Base-by-base conservation (phyloP, 1,140 invertebrate species). In the Berghia stephanieae region DNA sequence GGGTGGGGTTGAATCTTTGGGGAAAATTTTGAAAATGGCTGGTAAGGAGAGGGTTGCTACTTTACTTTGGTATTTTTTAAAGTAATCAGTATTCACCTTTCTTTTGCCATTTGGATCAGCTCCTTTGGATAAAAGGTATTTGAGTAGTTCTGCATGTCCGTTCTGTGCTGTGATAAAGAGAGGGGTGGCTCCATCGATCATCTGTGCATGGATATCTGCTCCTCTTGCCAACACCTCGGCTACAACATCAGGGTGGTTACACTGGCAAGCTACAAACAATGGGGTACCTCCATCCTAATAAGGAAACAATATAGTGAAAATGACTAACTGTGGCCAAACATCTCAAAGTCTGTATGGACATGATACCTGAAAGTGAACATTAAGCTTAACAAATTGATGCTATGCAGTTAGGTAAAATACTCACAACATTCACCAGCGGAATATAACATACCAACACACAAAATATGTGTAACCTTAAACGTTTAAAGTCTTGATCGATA, bases 221-320 rank as follows among this genome's bases (percentile, higher is more conserved):
- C 95, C 95, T 82, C 92, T 91, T 57, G 92, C 91, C 40, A 97
- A 90, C 6, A 98, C 89, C 84, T 94, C 94, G 81, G 95, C 92
- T 2, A 96, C 95, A 16, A 97, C 94, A 79, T 96, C 94, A 78
- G 95, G 90, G 89, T 97, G 94, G 13, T 96, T 96, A 84, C 94
- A 95, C 88, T 98, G 96, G 83, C 95, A 95, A 24, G 96, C 95
- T 27, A 97, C 95, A 89, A 97, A 96, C 73, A 97, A 88, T 0
- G 96, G 94, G 40, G 96, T 97, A 63, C 95, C 96, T 18, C 96
- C 96, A 89, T 98, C 96, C 94, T 97, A 88, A n/a, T 24, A 68
- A 75, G 81, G 66, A 49, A 77, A 40, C 8, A 76, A 49, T n/a
- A 49, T 49, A 49, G n/a, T 13, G 13, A 49, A 13, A 49, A 13